Evolutionary conservation across 2,888 invertebrate species (phyloP).

Genomic region (Melanotus villosus): DNA sequence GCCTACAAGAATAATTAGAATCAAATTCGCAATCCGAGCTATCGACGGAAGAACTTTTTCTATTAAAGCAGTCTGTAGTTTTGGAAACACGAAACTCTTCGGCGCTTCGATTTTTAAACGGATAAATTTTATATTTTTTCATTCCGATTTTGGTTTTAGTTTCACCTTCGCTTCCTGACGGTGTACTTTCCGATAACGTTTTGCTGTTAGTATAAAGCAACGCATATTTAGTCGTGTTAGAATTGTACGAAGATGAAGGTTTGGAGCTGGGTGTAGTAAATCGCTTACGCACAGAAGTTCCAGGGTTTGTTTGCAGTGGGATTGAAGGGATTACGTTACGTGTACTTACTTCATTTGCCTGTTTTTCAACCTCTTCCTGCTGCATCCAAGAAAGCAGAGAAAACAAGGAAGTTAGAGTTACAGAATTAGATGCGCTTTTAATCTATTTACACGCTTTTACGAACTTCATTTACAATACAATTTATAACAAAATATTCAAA

Average conservation of each 20-base stretch:
- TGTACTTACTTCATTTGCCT: slow-evolving; percentile 68
- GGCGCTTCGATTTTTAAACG: slow-evolving; percentile 60
- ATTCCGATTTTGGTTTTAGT: slow-evolving; percentile 21
- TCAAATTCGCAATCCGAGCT: slow-evolving; percentile 64
- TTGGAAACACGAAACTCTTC: slow-evolving; percentile 59
- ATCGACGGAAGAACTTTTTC: slow-evolving; percentile 59
- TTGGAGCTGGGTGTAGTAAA: slow-evolving; percentile 45
- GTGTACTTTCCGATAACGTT: slow-evolving; percentile 32
- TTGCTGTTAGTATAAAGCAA: slow-evolving; percentile 35
- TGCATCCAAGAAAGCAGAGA: slow-evolving; percentile 63
- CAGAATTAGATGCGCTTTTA: slow-evolving; percentile 24
- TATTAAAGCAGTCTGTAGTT: slow-evolving; percentile 44
- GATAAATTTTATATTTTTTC: slow-evolving; percentile 52
- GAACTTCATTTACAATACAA: not conserved
- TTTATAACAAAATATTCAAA: too few species aligned
- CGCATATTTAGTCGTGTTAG: slow-evolving; percentile 34
- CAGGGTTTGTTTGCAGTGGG: slow-evolving; percentile 55
- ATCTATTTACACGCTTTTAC: not conserved
- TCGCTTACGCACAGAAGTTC: slow-evolving; percentile 52
- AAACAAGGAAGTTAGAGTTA: slow-evolving; percentile 49
- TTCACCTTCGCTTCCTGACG: slow-evolving; percentile 35
- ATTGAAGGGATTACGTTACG: slow-evolving; percentile 55
- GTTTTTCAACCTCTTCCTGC: slow-evolving; percentile 65
- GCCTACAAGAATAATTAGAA: slow-evolving; percentile 49
- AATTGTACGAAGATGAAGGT: slow-evolving; percentile 23